Conservation (phyloP, 2,797 vertebrate species). For the Prunella strophiata region DNA sequence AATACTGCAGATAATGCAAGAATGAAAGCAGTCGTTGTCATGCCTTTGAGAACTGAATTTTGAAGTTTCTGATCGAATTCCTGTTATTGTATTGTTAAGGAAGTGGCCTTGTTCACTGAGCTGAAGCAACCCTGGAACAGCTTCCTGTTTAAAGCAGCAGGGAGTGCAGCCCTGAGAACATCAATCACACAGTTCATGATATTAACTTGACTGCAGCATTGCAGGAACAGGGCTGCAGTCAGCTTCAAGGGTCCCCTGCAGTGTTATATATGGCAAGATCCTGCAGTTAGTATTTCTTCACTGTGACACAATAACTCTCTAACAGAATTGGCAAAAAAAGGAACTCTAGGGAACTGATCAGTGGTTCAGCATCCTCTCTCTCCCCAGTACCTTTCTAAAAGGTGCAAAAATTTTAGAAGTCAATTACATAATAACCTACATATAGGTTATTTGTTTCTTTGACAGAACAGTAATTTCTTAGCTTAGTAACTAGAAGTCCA, state of each 20-base stretch:
- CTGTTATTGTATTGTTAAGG: slow-evolving; percentile 59
- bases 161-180: neutral
- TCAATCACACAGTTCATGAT: neutral
- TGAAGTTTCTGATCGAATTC: slow-evolving; percentile 50
- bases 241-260: neutral
- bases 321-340: neutral
- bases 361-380: neutral
- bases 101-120: slow-evolving; percentile 24
- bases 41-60: neutral
- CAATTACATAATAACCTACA: neutral
- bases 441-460: neutral
- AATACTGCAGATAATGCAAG: neutral
- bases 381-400: neutral
- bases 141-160: slow-evolving; percentile 61
- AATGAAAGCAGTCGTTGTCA: neutral
- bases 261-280: neutral
- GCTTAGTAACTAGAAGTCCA: neutral
- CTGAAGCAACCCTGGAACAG: slow-evolving; percentile 21
- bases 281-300: neutral
- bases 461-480: neutral
- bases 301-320: neutral
- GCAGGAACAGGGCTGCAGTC: neutral
- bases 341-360: neutral
- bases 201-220: neutral
- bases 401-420: neutral